Percentiles rank a stretch among this genome's conserved stretches.
Conservation (phyloP, 2,113 vertebrate genomes). For the Callospermophilus lateralis region DNA sequence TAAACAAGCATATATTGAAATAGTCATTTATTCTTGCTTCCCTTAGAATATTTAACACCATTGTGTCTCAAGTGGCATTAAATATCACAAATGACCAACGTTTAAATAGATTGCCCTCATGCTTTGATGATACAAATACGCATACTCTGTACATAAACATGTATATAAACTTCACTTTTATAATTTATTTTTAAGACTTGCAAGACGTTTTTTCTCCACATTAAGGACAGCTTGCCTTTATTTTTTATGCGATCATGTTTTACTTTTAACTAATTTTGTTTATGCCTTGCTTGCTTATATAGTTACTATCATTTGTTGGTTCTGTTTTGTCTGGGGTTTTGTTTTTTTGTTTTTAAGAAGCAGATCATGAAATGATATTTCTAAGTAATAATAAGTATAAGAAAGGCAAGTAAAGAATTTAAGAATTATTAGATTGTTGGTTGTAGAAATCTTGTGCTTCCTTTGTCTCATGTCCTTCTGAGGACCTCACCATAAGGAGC, state of each 20-base stretch:
- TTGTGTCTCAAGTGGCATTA: neutral
- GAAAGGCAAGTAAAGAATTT: neutral
- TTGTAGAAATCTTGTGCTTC: neutral
- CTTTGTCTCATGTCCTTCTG: neutral
- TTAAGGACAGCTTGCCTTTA: neutral
- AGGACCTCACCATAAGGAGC: neutral
- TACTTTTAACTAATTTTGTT: conserved; percentile 1
- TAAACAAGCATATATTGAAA: neutral
- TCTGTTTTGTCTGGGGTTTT: neutral
- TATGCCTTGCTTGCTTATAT: neutral
- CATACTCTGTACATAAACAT: neutral
- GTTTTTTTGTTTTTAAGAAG: neutral
- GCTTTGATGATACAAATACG: neutral
- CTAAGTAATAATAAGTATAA: neutral
- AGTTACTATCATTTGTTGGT: neutral
- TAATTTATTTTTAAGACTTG: neutral
- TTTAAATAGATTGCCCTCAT: neutral
- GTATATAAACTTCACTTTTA: neutral
- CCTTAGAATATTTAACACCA: neutral
- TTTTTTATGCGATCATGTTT: neutral
- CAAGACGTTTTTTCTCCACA: neutral
- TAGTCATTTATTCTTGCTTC: neutral
- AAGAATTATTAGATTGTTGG: neutral
- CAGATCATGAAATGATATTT: neutral
- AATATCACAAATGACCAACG: neutral